Conservation (phyloP, 2,113 vertebrate species). For the Daphoenositta chrysoptera region DNA sequence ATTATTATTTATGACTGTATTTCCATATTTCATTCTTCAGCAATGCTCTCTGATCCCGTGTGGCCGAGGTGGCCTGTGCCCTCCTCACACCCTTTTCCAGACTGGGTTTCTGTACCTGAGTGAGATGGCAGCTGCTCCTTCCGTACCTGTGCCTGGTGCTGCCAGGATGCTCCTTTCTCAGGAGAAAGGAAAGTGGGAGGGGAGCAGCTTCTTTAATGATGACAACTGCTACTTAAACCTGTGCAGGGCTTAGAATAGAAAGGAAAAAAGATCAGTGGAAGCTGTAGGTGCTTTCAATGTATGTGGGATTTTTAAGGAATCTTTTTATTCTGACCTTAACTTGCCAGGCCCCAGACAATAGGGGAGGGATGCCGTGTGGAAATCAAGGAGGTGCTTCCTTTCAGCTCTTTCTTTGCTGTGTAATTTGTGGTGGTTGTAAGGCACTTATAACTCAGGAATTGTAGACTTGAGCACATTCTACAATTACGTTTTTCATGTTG, state of each 20-base stretch:
- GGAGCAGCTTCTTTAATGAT: neutral
- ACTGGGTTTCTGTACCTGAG: rapidly evolving
- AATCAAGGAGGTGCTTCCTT: neutral
- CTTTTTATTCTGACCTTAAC: neutral
- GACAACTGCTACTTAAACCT: neutral
- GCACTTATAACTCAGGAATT: neutral
- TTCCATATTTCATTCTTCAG: neutral
- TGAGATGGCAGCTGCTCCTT: neutral
- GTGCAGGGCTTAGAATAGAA: neutral
- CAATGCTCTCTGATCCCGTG: neutral
- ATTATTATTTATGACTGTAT: too few species aligned
- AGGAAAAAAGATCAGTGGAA: neutral
- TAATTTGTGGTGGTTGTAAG: neutral
- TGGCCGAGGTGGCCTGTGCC: neutral
- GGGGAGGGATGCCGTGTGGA: neutral
- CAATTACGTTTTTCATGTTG: neutral
- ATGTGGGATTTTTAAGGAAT: neutral
- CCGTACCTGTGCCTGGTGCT: neutral
- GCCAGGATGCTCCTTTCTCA: neutral
- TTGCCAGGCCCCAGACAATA: neutral
- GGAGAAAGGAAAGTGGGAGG: neutral
- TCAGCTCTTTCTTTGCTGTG: neutral
- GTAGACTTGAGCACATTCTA: neutral
- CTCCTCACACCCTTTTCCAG: neutral
- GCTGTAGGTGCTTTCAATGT: neutral